Percentiles rank a stretch among this genome's conserved stretches.
Conservation (phyloP, 1,140 invertebrate species). For the Philotrypesis tridentata region DNA sequence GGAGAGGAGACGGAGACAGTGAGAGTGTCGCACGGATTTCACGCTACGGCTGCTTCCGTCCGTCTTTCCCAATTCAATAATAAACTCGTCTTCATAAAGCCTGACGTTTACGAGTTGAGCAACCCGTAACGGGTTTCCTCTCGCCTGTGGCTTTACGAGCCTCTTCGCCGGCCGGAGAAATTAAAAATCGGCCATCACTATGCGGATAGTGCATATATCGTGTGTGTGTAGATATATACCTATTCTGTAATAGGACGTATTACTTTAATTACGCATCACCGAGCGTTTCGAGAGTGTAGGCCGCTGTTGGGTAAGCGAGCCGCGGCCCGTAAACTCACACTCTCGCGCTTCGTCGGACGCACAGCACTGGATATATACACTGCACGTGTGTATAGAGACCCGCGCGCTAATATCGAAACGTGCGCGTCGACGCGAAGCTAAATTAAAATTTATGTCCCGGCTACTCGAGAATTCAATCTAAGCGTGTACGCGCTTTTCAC, state of each 20-base stretch:
- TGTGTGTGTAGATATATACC: too few relatives aligned
- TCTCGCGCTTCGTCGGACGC: too few relatives aligned
- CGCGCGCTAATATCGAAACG: not conserved
- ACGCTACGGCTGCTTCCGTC: not conserved
- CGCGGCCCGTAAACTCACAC: too few relatives aligned
- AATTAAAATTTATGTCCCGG: not conserved
- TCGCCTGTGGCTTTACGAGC: not conserved
- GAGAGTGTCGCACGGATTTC: not conserved
- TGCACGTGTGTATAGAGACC: too few relatives aligned
- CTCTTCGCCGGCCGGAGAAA: not conserved
- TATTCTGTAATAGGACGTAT: not conserved
- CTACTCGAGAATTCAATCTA: not conserved
- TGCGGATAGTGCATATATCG: too few relatives aligned
- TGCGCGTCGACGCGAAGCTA: not conserved
- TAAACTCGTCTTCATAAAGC: not conserved
- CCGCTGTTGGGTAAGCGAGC: not conserved
- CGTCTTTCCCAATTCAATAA: slow-evolving; percentile 9
- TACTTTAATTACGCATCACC: not conserved
- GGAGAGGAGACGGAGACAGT: too few relatives aligned
- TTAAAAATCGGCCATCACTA: not conserved
- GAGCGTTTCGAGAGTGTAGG: too few relatives aligned
- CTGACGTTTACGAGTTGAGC: not conserved
- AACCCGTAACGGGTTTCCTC: not conserved
- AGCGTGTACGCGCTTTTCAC: not conserved
- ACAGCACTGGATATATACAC: too few relatives aligned